Evolutionary conservation across 2,888 invertebrate species (phyloP).

Genomic region (Cheilosia urbana): DNA sequence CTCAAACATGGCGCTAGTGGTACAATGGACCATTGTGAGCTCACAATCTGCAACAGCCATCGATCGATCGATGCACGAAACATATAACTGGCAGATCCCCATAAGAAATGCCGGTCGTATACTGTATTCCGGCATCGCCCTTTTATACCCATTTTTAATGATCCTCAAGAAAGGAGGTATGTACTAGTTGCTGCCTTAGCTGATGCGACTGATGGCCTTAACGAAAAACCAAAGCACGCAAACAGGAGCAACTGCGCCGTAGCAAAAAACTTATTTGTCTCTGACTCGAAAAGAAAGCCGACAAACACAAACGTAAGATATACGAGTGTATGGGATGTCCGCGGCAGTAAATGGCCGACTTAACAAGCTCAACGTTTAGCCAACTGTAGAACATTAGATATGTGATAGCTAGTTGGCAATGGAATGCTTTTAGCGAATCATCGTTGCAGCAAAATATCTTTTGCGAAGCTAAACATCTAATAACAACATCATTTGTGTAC

Average conservation of each 20-base stretch:
- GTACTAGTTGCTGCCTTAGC: background rate
- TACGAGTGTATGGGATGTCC: background rate
- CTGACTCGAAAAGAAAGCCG: conserved; percentile 10
- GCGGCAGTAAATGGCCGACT: conserved; percentile 19
- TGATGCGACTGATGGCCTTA: conserved; percentile 2
- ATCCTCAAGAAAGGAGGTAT: conserved; percentile 51
- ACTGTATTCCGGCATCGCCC: conserved; percentile 55
- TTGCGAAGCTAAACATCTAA: no score
- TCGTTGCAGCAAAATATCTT: no score
- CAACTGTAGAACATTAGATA: conserved; percentile 9
- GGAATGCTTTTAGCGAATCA: background rate
- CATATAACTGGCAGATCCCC: conserved; percentile 51
- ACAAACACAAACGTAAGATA: conserved; percentile 9
- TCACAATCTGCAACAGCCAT: conserved; percentile 68
- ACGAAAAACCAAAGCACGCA: conserved; percentile 23
- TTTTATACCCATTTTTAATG: conserved; percentile 66
- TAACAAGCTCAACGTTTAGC: conserved; percentile 3
- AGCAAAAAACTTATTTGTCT: conserved; percentile 31
- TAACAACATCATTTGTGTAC: no score
- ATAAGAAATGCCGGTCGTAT: conserved; percentile 16
- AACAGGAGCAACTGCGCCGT: conserved; percentile 29
- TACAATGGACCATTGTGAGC: conserved; percentile 72
- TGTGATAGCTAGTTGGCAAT: background rate
- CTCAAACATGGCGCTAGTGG: conserved; percentile 73
- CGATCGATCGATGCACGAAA: conserved; percentile 72